Base-by-base conservation (phyloP, 1,140 invertebrate species). In the Heliconius hewitsoni region DNA sequence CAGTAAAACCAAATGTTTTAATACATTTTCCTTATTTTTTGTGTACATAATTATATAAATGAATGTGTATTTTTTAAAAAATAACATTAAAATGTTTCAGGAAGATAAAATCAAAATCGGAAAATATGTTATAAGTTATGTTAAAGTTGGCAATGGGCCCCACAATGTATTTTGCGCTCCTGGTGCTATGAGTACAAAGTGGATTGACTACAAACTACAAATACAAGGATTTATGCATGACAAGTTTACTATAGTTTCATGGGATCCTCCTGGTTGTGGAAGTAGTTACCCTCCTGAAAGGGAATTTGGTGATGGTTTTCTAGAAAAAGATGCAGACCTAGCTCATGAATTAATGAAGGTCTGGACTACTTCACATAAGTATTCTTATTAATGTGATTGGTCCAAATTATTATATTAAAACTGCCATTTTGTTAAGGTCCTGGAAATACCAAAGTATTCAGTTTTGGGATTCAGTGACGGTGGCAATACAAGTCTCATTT, bases 401-500 rank as follows among this genome's bases (percentile, higher is more conserved):
- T 46, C 4, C 4, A 50, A 52, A 73, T 57, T 52, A 52, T 19
- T 23, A 23, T 23, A 57, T 23, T 57, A 23, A 0, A n/a, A 57
- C 8, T 23, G 19, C 19, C 13, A 9, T 27, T 73, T 81, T 86
- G 84, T 85, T 78, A 82, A 96, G 94, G 92, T 91, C 52, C 87
- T 98, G 27, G 95, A 96, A n/a, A 95, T 96, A 55, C 84, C 94
- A 1, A 96, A 96, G 85, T 98, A 96, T 94, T 98, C 97, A 0
- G 83, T 98, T 1, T 80, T 98, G 39, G 98, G 98, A 0, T 99
- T 98, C 97, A 98, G 97, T 93, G 98, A 98, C 94, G 98, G 98
- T 66, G 98, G 97, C 3, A 98, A 97, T 55, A 96, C 97, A 9
- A 96, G 96, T 6, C 93, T 98, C 70, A 96, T 98, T 5, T 81